Conservation (phyloP, 2,113 vertebrate species). For the Rhipidura dahli region DNA sequence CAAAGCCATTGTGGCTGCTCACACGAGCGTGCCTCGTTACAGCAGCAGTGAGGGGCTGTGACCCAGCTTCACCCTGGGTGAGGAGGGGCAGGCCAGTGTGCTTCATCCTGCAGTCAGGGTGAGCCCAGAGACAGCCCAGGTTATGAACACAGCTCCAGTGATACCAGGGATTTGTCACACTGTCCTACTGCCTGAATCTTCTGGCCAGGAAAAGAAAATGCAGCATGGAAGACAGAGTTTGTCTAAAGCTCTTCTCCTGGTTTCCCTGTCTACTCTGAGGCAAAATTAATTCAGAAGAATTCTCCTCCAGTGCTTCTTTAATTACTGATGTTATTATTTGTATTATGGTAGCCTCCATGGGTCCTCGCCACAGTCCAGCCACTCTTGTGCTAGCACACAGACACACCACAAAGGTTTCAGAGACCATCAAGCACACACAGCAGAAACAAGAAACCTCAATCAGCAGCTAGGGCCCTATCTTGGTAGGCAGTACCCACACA, state of each 20-base stretch:
- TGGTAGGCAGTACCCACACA: neutral
- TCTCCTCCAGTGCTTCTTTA: neutral
- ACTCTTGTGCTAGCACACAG: neutral
- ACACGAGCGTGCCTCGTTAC: rapidly evolving
- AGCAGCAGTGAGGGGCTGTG: neutral
- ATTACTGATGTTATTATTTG: neutral
- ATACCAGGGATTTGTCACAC: neutral
- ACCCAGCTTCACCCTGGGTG: neutral
- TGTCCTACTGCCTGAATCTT: neutral
- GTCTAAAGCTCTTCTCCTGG: neutral
- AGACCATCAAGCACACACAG: neutral
- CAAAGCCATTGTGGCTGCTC: slow-evolving; percentile 5
- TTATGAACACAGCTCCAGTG: rapidly evolving
- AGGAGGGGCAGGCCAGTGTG: rapidly evolving
- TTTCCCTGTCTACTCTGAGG: neutral
- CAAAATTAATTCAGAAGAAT: neutral
- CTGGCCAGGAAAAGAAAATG: neutral
- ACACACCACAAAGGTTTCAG: neutral
- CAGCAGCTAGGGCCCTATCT: neutral
- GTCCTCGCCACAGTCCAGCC: neutral
- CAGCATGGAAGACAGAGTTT: neutral
- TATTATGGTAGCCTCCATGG: neutral
- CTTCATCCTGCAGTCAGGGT: neutral
- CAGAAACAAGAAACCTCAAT: neutral
- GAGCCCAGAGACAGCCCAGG: neutral